Conservation (phyloP, 2,797 vertebrate species). For the Cryptoprocta ferox region DNA sequence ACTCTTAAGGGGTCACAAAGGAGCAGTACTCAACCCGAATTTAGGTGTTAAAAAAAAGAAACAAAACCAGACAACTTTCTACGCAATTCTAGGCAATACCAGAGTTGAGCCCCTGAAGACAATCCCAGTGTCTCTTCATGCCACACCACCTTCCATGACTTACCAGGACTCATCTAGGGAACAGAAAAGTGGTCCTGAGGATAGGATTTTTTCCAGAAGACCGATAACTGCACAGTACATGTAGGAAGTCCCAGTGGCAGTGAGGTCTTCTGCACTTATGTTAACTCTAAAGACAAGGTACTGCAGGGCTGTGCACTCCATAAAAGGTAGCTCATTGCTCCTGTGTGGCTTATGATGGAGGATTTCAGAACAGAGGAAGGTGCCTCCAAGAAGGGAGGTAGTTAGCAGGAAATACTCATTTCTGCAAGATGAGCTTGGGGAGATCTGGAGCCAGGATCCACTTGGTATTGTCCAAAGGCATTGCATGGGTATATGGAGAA, state of each 20-base stretch:
- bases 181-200: background rate
- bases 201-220: background rate
- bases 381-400: background rate
- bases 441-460: background rate
- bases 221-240: background rate
- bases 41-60: background rate
- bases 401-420: background rate
- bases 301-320: background rate
- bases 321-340: background rate
- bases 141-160: background rate
- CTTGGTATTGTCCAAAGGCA: background rate
- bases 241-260: background rate
- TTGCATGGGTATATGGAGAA: background rate
- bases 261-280: background rate
- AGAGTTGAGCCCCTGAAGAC: background rate
- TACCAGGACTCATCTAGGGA: background rate
- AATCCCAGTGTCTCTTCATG: background rate
- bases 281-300: background rate
- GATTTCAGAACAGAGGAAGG: background rate
- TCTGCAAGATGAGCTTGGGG: background rate
- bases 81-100: background rate
- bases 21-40: background rate
- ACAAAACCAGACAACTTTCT: background rate
- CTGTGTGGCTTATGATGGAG: background rate
- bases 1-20: background rate